Percentiles rank a stretch among this genome's conserved stretches.
These are phyloP conservation scores for Troglohyphantes excavatus DNA, from an alignment of 2,888 invertebrate species.

Conservation along the genomic window DNA sequence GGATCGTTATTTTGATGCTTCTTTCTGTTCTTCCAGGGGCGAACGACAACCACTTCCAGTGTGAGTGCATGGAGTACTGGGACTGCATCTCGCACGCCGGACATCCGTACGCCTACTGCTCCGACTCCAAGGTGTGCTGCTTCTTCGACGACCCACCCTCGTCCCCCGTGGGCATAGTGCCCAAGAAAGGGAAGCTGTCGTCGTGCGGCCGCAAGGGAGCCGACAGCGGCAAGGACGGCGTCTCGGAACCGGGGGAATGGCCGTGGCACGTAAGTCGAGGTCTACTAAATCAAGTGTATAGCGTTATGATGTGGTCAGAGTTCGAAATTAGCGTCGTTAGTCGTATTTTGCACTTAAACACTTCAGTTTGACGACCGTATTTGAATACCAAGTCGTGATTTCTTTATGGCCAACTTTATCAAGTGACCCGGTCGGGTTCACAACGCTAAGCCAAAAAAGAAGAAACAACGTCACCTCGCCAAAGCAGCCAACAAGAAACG, in stretches of 20 bases:
- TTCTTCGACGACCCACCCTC: conserved; percentile 81
- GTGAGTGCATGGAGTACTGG: conserved; percentile 83
- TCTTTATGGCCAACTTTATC: too few relatives aligned
- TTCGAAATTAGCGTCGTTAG: too few relatives aligned
- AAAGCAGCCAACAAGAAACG: too few relatives aligned
- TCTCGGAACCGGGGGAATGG: conserved; percentile 83
- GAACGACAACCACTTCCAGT: conserved; percentile 78
- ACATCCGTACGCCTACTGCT: conserved; percentile 82
- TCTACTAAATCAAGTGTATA: too few relatives aligned
- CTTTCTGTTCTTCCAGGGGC: not conserved
- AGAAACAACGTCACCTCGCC: too few relatives aligned
- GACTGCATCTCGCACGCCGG: conserved; percentile 82
- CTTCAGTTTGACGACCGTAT: too few relatives aligned
- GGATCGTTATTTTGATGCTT: too few relatives aligned
- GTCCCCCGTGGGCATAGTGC: conserved; percentile 81
- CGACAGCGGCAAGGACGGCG: conserved; percentile 81
- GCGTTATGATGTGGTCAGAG: too few relatives aligned
- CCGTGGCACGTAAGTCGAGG: conserved; percentile 83
- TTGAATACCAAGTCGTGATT: too few relatives aligned
- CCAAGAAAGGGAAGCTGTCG: conserved; percentile 74
- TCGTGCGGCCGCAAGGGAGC: conserved; percentile 80
- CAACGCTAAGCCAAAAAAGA: too few relatives aligned
- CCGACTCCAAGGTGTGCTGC: conserved; percentile 83
- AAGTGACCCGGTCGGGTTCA: too few relatives aligned
- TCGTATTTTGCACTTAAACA: too few relatives aligned